Evolutionary conservation across 2,888 invertebrate species (phyloP).

Genomic region (Drosophila birchii): DNA sequence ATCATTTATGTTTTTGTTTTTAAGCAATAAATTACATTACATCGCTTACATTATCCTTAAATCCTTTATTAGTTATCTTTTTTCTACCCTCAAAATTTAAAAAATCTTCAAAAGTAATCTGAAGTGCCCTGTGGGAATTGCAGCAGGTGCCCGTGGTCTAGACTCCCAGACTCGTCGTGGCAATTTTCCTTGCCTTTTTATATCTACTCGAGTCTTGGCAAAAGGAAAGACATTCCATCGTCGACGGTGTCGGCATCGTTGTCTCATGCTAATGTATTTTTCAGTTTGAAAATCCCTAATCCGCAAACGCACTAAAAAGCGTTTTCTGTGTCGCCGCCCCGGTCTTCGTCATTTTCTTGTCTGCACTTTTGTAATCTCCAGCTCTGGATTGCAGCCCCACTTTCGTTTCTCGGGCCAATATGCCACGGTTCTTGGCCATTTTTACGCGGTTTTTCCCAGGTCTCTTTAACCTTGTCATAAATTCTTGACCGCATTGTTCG

Average conservation of each 20-base stretch:
- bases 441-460: conserved; percentile 15
- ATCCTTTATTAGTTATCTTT: neutral
- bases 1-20: neutral
- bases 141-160: conserved; percentile 76
- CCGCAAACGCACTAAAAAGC: conserved; percentile 77
- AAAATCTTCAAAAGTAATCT: conserved; percentile 15
- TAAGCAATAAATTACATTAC: no score
- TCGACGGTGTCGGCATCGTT: conserved; percentile 45
- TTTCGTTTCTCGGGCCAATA: conserved; percentile 12
- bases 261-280: conserved; percentile 80
- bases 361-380: conserved; percentile 48
- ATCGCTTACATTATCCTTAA: neutral
- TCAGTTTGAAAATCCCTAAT: conserved; percentile 77
- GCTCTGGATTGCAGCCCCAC: conserved; percentile 21
- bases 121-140: conserved; percentile 69
- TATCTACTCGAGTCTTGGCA: conserved; percentile 1
- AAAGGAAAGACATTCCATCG: conserved; percentile 24
- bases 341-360: conserved; percentile 38
- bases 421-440: conserved; percentile 23
- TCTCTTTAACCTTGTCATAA: conserved; percentile 72
- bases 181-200: conserved; percentile 5
- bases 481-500: conserved; percentile 77
- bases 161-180: conserved; percentile 67
- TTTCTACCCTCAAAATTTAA: conserved; percentile 1
- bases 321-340: conserved; percentile 66